Evolutionary conservation across 2,797 vertebrate species (phyloP).

Genomic region (Halcyon smyrnensis): DNA sequence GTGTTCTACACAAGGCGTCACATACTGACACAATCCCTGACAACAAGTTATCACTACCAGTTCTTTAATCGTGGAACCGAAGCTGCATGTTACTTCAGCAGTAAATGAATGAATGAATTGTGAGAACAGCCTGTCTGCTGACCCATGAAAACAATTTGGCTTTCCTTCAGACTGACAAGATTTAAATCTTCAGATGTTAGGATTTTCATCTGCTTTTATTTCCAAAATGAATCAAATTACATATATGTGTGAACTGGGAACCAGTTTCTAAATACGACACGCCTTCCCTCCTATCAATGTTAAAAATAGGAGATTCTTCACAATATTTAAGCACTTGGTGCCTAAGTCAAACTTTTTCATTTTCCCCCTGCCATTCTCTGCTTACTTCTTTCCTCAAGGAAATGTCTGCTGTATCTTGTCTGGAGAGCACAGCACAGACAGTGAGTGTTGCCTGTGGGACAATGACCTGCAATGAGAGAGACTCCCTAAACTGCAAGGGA

Average conservation of each 20-base stretch:
- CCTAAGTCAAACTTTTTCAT: background rate
- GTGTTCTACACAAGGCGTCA: background rate
- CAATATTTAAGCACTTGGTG: background rate
- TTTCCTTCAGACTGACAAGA: constrained; percentile 12
- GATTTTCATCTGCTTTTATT: constrained; percentile 44
- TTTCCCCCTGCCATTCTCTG: background rate
- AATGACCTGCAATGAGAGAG: background rate
- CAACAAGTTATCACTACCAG: background rate
- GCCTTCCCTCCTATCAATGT: background rate
- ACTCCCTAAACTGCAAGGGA: background rate
- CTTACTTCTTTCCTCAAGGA: background rate
- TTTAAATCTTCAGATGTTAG: constrained; percentile 20
- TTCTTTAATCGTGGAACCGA: constrained; percentile 40
- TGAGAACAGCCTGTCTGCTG: constrained; percentile 16
- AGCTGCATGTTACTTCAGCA: background rate
- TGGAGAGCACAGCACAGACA: background rate
- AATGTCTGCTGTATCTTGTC: background rate
- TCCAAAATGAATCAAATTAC: constrained; percentile 15
- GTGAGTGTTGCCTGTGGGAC: background rate
- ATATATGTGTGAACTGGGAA: background rate
- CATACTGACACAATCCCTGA: background rate
- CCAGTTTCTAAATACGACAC: background rate
- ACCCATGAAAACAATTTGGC: constrained; percentile 46
- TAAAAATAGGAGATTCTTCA: background rate
- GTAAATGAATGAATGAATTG: constrained; percentile 40